Evolutionary conservation across 1,140 invertebrate species (phyloP), one percentile per base, ranked within the genome.

Genomic region (Drosophila biarmipes): DNA sequence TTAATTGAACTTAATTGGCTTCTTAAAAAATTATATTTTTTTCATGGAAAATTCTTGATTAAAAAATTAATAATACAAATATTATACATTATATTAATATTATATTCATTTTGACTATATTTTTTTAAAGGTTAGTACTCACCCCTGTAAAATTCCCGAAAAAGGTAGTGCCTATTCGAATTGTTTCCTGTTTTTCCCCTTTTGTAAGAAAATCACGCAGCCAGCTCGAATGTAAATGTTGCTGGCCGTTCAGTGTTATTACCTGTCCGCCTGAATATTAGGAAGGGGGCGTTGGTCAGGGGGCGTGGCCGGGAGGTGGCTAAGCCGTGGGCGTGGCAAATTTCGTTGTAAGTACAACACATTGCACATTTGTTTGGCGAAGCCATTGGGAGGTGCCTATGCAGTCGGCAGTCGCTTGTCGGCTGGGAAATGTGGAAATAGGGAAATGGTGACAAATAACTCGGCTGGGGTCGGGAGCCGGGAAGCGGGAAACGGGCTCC

Each of bases 281-380:
- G 31, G 10, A 45, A 54, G 35, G 49, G 49, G 46, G 29, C 10
- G 37, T 19, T 42, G 34, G 27, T 45, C 10, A 52, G 37, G 31
- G 34, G 64, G 37, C 12, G 24, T 27, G 31, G 52, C 19, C 15
- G 46, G 24, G 46, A 17, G 53, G n/a, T 52, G 19, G 34, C 52
- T 48, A 29, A 48, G 75, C 78, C 71, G 31, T 46, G 48, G 84
- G 84, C 84, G 82, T 87, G 80, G 79, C 82, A 75, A 87, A 78
- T 61, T 61, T 87, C 68, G 64, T 71, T 87, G 78, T 78, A 86
- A 86, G 78, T 86, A 74, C 82, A 87, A 81, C 74, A 78, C 78
- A 77, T 86, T 73, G 77, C 73, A 80, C 77, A 87, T 87, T 86
- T 81, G 64, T 68, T 87, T 82, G 68, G 40, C 10, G 15, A 12